A percentile compares a stretch with the other conserved stretches of the same genome.
Evolutionary conservation across 1,140 invertebrate genomes (phyloP).

Genomic region (Apocrypta bakeri): DNA sequence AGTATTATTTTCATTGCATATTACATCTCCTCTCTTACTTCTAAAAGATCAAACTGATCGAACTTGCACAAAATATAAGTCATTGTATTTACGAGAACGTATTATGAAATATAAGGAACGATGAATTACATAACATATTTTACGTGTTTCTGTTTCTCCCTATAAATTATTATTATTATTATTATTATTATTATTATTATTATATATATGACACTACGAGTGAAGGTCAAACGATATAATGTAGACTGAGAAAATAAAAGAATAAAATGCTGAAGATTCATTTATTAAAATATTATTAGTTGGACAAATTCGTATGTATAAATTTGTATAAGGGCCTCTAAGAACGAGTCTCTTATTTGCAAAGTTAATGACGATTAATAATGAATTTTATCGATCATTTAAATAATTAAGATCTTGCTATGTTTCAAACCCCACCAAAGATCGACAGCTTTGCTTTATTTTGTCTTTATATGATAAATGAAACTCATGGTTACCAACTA

Average conservation of each 20-base stretch:
- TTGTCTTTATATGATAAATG: constrained; percentile 49
- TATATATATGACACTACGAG: constrained; percentile 20
- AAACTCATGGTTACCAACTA: constrained; percentile 50
- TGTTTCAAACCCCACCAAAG: constrained; percentile 45
- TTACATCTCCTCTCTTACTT: constrained; percentile 25
- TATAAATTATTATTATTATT: too few relatives aligned
- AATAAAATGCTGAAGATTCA: constrained; percentile 45
- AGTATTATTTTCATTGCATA: not conserved
- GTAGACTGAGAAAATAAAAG: constrained; percentile 41
- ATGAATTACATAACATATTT: too few relatives aligned
- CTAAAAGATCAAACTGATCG: constrained; percentile 28
- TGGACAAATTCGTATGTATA: constrained; percentile 36
- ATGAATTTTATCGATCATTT: constrained; percentile 20
- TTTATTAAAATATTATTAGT: constrained; percentile 49
- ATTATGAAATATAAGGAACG: constrained; percentile 9
- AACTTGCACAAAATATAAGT: constrained; percentile 35
- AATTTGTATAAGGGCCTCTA: constrained; percentile 23
- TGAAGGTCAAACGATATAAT: constrained; percentile 30
- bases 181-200: constrained; percentile 27
- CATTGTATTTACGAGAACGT: constrained; percentile 19
- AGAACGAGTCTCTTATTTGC: constrained; percentile 35
- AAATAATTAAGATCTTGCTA: constrained; percentile 16
- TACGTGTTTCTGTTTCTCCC: too few relatives aligned
- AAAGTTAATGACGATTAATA: constrained; percentile 50
- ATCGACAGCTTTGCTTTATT: constrained; percentile 27